These are phyloP conservation scores for Caenorhabditis briggsae DNA, from an alignment of 1,140 invertebrate species.

Conservation along the genomic window DNA sequence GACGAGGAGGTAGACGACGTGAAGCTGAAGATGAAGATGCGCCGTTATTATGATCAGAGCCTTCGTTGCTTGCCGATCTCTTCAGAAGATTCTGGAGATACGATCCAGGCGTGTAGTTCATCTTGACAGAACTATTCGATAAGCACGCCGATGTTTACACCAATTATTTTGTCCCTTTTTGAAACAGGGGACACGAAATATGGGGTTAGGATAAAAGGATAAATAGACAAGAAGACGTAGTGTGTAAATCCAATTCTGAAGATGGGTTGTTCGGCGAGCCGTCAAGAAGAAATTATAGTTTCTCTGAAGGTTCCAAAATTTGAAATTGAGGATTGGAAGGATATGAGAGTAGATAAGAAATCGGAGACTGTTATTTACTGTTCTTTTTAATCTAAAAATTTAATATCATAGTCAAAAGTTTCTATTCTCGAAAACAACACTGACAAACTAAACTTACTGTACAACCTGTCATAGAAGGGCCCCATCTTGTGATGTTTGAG, in stretches of 20 bases:
- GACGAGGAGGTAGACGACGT: conserved; percentile 53
- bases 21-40: conserved; percentile 31
- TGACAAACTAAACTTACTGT: too few relatives aligned
- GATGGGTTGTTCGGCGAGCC: conserved; percentile 29
- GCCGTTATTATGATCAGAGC: conserved; percentile 31
- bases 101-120: conserved; percentile 53
- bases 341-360: background rate
- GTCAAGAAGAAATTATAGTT: conserved; percentile 29
- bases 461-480: too few relatives aligned
- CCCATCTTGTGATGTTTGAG: too few relatives aligned
- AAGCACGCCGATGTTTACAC: conserved; percentile 30
- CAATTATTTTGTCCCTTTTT: conserved; percentile 36
- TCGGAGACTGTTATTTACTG: background rate
- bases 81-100: conserved; percentile 55
- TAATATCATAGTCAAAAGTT: too few relatives aligned
- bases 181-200: background rate
- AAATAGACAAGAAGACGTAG: background rate
- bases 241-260: conserved; percentile 36
- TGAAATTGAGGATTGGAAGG: background rate
- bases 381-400: too few relatives aligned
- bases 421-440: too few relatives aligned
- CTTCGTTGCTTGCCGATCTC: conserved; percentile 49
- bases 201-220: background rate
- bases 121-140: conserved; percentile 51
- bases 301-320: conserved; percentile 23